A percentile compares a stretch with the other conserved stretches of the same genome.
Conservation (phyloP, 2,888 invertebrate species). For the Tetragonisca angustula region DNA sequence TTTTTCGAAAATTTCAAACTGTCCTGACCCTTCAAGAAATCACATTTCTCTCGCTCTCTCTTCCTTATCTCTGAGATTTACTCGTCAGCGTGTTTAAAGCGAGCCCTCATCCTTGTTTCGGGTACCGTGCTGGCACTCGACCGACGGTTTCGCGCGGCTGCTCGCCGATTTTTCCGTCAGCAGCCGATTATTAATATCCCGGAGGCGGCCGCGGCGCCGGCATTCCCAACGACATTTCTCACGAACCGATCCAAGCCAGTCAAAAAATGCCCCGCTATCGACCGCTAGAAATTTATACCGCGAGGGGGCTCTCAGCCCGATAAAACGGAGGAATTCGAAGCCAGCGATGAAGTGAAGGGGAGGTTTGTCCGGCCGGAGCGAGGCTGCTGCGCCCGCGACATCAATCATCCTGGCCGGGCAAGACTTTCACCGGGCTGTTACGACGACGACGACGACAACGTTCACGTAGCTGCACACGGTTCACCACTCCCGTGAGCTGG, state of each 20-base stretch:
- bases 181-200: slow-evolving; percentile 55
- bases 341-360: slow-evolving; percentile 69
- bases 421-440: slow-evolving; percentile 70
- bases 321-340: slow-evolving; percentile 66
- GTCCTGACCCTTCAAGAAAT: background rate
- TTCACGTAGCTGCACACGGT: slow-evolving; percentile 48
- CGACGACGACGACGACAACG: slow-evolving; percentile 59
- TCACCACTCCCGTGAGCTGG: slow-evolving; percentile 12
- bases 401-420: slow-evolving; percentile 71
- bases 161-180: slow-evolving; percentile 27
- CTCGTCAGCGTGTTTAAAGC: background rate
- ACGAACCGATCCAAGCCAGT: slow-evolving; percentile 32
- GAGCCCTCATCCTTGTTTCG: background rate
- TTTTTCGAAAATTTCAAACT: too few relatives aligned
- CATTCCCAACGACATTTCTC: slow-evolving; percentile 65
- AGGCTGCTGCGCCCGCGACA: slow-evolving; percentile 70
- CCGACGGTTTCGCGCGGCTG: slow-evolving; percentile 19
- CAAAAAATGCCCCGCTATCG: slow-evolving; percentile 47
- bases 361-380: slow-evolving; percentile 64
- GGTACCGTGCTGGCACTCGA: slow-evolving; percentile 3
- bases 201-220: slow-evolving; percentile 36
- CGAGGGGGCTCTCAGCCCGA: slow-evolving; percentile 51
- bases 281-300: slow-evolving; percentile 56
- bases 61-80: background rate
- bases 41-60: background rate